phyloP scores from a whole-genome alignment of 2,113 vertebrate species.

The Muntiacus reevesi region DNA sequence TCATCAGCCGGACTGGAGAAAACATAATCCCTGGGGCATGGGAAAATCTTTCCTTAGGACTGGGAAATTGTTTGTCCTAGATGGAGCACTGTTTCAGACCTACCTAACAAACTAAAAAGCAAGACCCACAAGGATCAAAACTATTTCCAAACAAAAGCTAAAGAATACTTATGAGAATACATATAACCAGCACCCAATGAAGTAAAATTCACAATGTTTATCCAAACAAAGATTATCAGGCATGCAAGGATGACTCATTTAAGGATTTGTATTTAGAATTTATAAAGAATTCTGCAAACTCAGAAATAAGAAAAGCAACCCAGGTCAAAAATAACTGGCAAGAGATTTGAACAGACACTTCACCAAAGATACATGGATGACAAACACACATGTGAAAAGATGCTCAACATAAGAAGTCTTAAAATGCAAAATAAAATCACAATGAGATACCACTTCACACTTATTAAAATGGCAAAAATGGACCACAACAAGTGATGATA shows the following conservation, averaged over 20 bases:
- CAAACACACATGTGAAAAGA: not conserved
- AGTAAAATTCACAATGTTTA: not conserved
- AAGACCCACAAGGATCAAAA: not conserved
- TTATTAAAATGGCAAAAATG: not conserved
- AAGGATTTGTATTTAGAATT: not conserved
- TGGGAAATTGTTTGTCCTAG: not conserved
- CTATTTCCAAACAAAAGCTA: not conserved
- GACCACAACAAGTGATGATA: not conserved
- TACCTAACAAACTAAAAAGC: not conserved
- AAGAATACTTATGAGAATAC: not conserved
- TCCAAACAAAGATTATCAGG: not conserved
- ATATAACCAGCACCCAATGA: not conserved
- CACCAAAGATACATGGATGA: not conserved
- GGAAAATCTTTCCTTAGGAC: not conserved
- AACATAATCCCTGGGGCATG: not conserved
- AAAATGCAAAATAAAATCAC: not conserved
- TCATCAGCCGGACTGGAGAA: not conserved
- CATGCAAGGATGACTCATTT: not conserved
- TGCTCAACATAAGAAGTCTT: not conserved
- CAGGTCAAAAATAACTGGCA: not conserved
- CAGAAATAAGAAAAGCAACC: not conserved
- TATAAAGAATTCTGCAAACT: conserved; percentile 16
- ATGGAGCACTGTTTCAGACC: not conserved
- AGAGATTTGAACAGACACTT: not conserved
- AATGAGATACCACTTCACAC: not conserved